Evolutionary conservation across 2,888 invertebrate species (phyloP).

Genomic region (Xylocampa areola): DNA sequence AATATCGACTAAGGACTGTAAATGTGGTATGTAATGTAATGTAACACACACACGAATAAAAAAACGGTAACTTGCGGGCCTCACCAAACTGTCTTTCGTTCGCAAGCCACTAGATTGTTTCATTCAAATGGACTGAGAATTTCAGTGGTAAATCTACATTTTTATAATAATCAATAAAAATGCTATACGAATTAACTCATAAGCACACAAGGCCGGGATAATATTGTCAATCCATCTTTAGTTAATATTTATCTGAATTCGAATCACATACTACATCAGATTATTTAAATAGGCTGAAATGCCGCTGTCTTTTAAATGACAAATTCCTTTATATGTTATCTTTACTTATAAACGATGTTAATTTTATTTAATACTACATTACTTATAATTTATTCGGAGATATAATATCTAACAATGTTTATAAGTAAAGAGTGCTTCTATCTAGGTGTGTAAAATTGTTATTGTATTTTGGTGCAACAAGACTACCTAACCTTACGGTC

Average conservation of each 20-base stretch:
- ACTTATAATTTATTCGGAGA: constrained; percentile 6
- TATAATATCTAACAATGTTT: constrained; percentile 26
- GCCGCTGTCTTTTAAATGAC: constrained; percentile 6
- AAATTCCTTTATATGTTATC: constrained; percentile 32
- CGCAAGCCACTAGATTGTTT: too few species aligned
- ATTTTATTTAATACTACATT: constrained; percentile 17
- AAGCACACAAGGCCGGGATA: too few species aligned
- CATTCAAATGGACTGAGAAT: too few species aligned
- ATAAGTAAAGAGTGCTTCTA: constrained; percentile 34
- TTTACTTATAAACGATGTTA: constrained; percentile 42
- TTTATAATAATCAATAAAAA: too few species aligned
- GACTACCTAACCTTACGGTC: constrained; percentile 51
- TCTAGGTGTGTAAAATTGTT: constrained; percentile 27
- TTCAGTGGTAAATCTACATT: too few species aligned
- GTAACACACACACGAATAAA: too few species aligned
- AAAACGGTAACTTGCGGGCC: too few species aligned
- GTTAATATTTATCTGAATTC: too few species aligned
- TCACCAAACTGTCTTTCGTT: too few species aligned
- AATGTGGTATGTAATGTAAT: too few species aligned
- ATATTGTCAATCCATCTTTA: background rate
- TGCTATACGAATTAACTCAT: too few species aligned
- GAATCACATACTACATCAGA: constrained; percentile 29
- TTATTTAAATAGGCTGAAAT: constrained; percentile 6
- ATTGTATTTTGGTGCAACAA: constrained; percentile 67
- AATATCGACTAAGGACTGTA: too few species aligned